A percentile compares a stretch with the other conserved stretches of the same genome.
These are phyloP conservation scores for Microtus ochrogaster DNA, from an alignment of 2,113 vertebrate species.

Conservation along the genomic window DNA sequence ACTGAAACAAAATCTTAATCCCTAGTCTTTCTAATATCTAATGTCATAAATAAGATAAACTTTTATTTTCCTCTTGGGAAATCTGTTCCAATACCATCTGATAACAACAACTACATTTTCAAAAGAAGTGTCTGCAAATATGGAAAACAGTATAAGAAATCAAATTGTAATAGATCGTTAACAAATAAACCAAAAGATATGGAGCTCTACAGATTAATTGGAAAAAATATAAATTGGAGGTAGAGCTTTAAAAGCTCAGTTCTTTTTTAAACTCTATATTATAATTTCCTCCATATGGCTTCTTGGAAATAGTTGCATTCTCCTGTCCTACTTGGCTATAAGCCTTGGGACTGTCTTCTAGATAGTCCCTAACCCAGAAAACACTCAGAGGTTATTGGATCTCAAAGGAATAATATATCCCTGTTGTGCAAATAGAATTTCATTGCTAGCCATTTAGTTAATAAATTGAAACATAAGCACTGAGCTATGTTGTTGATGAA, in stretches of 20 bases:
- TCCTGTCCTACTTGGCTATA: not conserved
- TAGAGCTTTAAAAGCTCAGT: not conserved
- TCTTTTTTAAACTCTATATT: constrained; percentile 27
- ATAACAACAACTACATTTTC: not conserved
- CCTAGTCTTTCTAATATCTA: not conserved
- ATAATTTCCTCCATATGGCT: not conserved
- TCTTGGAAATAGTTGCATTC: not conserved
- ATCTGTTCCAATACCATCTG: not conserved
- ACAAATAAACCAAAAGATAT: constrained; percentile 1
- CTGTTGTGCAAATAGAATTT: not conserved
- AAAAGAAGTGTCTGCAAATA: not conserved
- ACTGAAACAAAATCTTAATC: not conserved
- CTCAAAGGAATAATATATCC: constrained; percentile 34
- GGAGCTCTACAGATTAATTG: constrained; percentile 22
- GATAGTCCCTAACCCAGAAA: not conserved
- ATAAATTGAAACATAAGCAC: constrained; percentile 5
- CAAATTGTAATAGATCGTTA: not conserved
- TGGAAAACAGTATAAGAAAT: not conserved
- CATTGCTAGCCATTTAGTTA: not conserved
- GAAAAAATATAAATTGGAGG: not conserved
- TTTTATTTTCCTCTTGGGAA: constrained; percentile 50
- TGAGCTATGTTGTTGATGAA: not conserved
- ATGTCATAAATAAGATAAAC: not conserved
- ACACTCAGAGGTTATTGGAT: not conserved
- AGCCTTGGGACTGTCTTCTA: not conserved